These are phyloP conservation scores for Diadema setosum DNA, from an alignment of 35 echinoderm and acorn worm genomes.

Conservation along the genomic window DNA sequence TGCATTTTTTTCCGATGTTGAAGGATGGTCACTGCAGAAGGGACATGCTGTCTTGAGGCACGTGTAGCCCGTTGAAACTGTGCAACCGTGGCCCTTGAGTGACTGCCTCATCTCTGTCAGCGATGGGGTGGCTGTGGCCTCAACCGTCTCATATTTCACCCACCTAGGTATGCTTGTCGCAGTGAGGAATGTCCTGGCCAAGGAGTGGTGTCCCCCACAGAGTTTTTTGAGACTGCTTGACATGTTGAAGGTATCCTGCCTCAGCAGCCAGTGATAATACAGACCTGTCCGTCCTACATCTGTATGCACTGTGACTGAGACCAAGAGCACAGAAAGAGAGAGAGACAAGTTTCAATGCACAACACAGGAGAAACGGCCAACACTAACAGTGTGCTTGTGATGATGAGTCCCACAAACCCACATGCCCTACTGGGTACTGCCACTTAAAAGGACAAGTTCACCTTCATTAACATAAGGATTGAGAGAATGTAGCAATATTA, in stretches of 20 bases:
- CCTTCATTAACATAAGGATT: no score
- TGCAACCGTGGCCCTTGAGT: neutral
- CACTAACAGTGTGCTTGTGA: no score
- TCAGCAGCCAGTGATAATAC: neutral
- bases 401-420: no score
- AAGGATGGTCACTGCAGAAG: neutral
- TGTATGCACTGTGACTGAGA: no score
- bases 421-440: no score
- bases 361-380: no score
- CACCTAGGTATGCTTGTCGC: neutral
- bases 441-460: no score
- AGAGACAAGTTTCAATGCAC: no score
- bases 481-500: no score
- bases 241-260: neutral
- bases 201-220: neutral
- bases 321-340: no score
- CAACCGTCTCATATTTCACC: constrained; percentile 19
- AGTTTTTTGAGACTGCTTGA: neutral
- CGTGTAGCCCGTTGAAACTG: constrained; percentile 16
- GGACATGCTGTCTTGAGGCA: constrained; percentile 23
- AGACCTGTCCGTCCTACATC: neutral
- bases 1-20: neutral
- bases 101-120: constrained; percentile 24
- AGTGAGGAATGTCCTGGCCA: neutral
- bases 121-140: constrained; percentile 11